Base-by-base conservation (phyloP, 2,888 invertebrate species). In the Lottia gigantea region DNA sequence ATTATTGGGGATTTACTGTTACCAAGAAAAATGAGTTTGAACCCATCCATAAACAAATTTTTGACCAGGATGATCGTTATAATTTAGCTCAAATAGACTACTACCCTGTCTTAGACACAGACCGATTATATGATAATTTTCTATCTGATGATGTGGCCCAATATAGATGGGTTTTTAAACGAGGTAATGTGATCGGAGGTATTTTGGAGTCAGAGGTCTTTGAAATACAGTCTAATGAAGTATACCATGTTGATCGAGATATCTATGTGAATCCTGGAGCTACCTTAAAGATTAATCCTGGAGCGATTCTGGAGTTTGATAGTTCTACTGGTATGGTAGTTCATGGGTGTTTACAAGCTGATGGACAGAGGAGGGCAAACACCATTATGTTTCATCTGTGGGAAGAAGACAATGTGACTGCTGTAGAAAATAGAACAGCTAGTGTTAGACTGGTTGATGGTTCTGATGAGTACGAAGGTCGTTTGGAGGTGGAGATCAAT, bases 241-340 rank as follows among this genome's bases (percentile, higher is more conserved):
- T 69, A 80, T 99, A 98, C 86, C 91, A 93, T 12, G 98, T 99
- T 0, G 94, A 94, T 72, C 92, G 95, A 82, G 99, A 99, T 86
- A 97, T 99, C 64, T 97, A 95, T 85, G 93, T 98, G 47, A 85
- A 96, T 45, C 96, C 97, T 0, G 96, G 95, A n/a, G 97, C 97
- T 7, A 94, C 94, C 87, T 90, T 99, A 62, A 93, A 94, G 16
- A 90, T 99, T 2, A 93, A 95, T 73, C 93, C 95, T 0, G 97
- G 97, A 0, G 95, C 97, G 0, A 95, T 93, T 0, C 90, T 99
- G 19, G 89, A 91, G 78, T 99, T 99, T 88, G 95, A 95, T 69
- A 95, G 97, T 0, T 88, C 95, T 31, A 93, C 98, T 69, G 88
- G 88, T 12, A 95, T 99, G 91, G 95, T 99, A 93, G 94, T 98